Base-by-base conservation (phyloP, 1,140 invertebrate species). In the Drosophila ficusphila region DNA sequence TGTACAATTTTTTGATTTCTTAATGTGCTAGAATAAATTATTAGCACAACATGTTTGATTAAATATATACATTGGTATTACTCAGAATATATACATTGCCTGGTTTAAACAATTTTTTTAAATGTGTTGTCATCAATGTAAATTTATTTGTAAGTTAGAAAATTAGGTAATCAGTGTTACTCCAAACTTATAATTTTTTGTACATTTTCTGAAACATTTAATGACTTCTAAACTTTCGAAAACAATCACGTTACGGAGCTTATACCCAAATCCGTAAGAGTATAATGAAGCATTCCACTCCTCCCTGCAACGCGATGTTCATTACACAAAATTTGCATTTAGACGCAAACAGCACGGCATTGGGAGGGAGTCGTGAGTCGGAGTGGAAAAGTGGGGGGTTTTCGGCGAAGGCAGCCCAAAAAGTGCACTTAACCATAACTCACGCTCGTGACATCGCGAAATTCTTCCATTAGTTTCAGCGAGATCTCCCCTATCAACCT, bases 301-400 rank as follows among this genome's bases (percentile, higher is more conserved):
- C 62, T 38, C 56, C 21, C 18, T 48, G 7, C 14, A 19, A 29
- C 53, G 21, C 36, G 31, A 42, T 48, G 64, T 64, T 85, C 79
- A 85, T 85, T 88, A 88, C 83, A 89, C 83, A 73, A 88, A 89
- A 88, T 88, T 88, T 88, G 82, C 83, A 88, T 88, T 88, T 88
- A 82, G 83, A 78, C 60, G 47, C 73, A 81, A 75, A 69, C 51
- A 71, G 52, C 38, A 21, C 49, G 47, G 21, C 25, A 60, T n/a
- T 16, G 33, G 49, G 16, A 6, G 27, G 33, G 34, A 12, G 3
- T n/a, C n/a, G n/a, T n/a, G 12, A 19, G 9, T 7, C 6, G 3
- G 6, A 27, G 6, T 11, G 48, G 34, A 14, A 18, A 11, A n/a
- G 23, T 23, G 27, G 19, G 29, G 18, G 29, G 49, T 8, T 34